Base-by-base conservation (phyloP, 2,888 invertebrate species). In the Branchellion lobata region DNA sequence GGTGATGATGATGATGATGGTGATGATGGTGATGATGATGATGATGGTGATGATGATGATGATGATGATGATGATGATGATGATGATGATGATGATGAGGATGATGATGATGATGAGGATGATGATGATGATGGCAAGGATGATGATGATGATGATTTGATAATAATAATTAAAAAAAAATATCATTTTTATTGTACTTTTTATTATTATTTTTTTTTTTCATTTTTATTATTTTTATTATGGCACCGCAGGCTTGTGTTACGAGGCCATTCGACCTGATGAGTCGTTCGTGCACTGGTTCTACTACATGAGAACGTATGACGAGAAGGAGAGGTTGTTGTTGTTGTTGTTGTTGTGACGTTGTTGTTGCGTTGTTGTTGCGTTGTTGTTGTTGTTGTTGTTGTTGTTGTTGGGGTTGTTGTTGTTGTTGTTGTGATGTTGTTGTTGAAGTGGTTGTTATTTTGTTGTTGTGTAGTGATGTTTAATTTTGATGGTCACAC, bases 251-350 rank as follows among this genome's bases (percentile, higher is more conserved):
- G 61, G 61, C 61, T n/a, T 57, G 61, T 14, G 61, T 8, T 57
- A 57, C 61, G 61, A 57, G 61, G 61, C n/a, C 33, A 91, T 98
- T 82, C 91, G 91, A 51, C 91, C 91, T 83, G 96, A 98, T 88
- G 90, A 92, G 0, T 91, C 92, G 84, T 98, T 99, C 87, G 94
- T 96, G 88, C 91, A 93, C 78, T 99, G 98, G 98, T 98, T 98
- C 87, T 93, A 94, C 86, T 93, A 94, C 0, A 92, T 97, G 83
- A 90, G 94, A 81, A 92, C 95, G 21, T 90, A 97, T 79, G 95
- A 95, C 86, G 97, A 98, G 87, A 91, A 94, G 78, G 95, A 97
- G 74, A 82, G 83, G 83, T 83, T 34, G 29, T 21, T 29, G 29
- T 21, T 29, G 18, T 51, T 27, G 40, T 29, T 27, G 47, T 27